Base-by-base conservation (phyloP, 2,113 vertebrate genomes). In the Zosterops borbonicus region DNA sequence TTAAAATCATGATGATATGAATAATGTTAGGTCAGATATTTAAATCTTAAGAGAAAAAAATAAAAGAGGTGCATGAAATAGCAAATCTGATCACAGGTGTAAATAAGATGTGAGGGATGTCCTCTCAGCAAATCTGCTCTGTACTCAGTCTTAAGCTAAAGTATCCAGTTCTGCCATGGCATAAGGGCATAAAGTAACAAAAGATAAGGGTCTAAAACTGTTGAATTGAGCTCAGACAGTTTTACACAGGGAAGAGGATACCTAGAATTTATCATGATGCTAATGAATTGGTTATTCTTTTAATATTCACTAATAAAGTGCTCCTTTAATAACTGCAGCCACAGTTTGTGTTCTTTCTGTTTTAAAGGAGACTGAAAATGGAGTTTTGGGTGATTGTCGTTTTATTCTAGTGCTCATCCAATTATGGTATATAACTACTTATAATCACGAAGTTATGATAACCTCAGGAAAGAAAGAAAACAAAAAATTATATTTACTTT, bases 281-380 rank as follows among this genome's bases (percentile, higher is more conserved):
- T 28, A 80, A 53, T 39, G 37, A 55, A 87, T 74, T 75, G 9
- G 15, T 87, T 94, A 87, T 82, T 33, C 5, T 94, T 95, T 96
- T 87, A 92, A 91, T 91, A 89, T 81, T 96, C 52, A 83, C 16
- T 84, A 88, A 85, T 69, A n/a, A 56, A 67, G 20, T 56, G 9
- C 47, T 94, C 68, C 33, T 96, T 90, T 87, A 90, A 74, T 87
- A 60, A 58, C 47, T 35, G 49, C 52, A 55, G 18, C 24, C 28
- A 74, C 13, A 83, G 18, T 69, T 95, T 77, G 10, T 71, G 33
- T 49, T 64, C 22, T 39, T 31, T 75, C 53, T 87, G 46, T 76
- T 89, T 92, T 70, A 65, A 77, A 86, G 47, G 16, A 68, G 5
- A 53, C 17, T 78, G 73, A 95, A 95, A 70, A 44, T 63, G 22